Conservation (phyloP, 2,113 vertebrate species). For the Rana temporaria region DNA sequence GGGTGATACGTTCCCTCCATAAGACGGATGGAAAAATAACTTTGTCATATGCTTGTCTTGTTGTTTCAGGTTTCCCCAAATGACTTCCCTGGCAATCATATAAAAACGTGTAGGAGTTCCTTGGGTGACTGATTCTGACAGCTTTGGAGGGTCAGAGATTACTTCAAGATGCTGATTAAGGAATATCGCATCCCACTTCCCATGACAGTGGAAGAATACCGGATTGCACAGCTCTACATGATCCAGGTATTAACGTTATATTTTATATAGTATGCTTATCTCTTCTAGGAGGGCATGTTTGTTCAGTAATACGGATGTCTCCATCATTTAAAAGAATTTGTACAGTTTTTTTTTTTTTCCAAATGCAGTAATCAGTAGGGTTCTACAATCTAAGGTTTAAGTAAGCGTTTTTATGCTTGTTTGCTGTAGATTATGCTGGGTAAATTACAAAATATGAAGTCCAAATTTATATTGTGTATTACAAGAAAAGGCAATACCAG, state of each 20-base stretch:
- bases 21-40: constrained; percentile 26
- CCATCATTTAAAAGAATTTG: too few relatives aligned
- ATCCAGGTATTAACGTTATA: constrained; percentile 83
- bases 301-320: too few relatives aligned
- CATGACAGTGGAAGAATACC: constrained; percentile 97
- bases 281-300: not conserved
- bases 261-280: not conserved
- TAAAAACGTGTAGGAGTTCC: constrained; percentile 68
- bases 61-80: constrained; percentile 67
- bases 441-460: too few relatives aligned
- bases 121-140: constrained; percentile 60
- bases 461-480: too few relatives aligned
- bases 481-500: too few relatives aligned
- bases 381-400: too few relatives aligned
- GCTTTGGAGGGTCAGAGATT: constrained; percentile 63
- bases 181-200: constrained; percentile 97
- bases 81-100: constrained; percentile 67
- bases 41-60: constrained; percentile 39
- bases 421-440: too few relatives aligned
- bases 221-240: constrained; percentile 98
- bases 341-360: too few relatives aligned
- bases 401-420: too few relatives aligned
- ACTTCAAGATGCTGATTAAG: constrained; percentile 94
- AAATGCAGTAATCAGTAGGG: too few relatives aligned
- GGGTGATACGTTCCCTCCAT: not conserved